Evolutionary conservation across 2,113 vertebrate species (phyloP).

Genomic region (Nibea albiflora): DNA sequence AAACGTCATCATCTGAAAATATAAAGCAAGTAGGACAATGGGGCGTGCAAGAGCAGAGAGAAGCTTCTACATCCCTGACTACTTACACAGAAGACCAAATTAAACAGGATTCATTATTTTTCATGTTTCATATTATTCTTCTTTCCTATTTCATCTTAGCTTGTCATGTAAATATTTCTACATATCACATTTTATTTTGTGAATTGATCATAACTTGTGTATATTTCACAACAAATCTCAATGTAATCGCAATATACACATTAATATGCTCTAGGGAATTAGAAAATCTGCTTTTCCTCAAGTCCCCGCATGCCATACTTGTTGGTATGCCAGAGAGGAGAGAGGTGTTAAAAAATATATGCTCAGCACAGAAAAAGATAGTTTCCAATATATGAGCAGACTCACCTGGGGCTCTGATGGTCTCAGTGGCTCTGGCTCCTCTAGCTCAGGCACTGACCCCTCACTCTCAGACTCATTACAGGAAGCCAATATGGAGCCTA

Average conservation of each 20-base stretch:
- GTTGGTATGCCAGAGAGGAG: background rate
- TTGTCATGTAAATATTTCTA: too few species aligned
- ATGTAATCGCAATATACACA: too few species aligned
- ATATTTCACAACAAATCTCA: too few species aligned
- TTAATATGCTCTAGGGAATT: background rate
- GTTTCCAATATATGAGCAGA: background rate
- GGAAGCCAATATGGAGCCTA: conserved; percentile 81
- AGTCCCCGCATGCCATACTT: background rate
- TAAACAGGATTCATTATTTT: background rate
- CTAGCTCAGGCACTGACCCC: conserved; percentile 90
- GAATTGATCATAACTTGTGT: too few species aligned
- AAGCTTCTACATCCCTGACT: background rate
- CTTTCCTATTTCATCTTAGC: background rate
- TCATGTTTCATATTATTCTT: background rate
- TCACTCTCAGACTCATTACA: conserved; percentile 93
- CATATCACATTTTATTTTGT: background rate
- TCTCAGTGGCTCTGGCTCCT: conserved; percentile 87
- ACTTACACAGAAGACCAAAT: background rate
- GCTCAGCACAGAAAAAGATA: background rate
- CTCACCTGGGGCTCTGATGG: conserved; percentile 86
- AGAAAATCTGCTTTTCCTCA: background rate
- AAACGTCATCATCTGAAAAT: background rate
- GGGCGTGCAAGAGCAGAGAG: background rate
- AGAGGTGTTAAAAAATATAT: background rate
- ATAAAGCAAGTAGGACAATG: background rate